Conservation (phyloP, 2,113 vertebrate species). For the Mus spicilegus region DNA sequence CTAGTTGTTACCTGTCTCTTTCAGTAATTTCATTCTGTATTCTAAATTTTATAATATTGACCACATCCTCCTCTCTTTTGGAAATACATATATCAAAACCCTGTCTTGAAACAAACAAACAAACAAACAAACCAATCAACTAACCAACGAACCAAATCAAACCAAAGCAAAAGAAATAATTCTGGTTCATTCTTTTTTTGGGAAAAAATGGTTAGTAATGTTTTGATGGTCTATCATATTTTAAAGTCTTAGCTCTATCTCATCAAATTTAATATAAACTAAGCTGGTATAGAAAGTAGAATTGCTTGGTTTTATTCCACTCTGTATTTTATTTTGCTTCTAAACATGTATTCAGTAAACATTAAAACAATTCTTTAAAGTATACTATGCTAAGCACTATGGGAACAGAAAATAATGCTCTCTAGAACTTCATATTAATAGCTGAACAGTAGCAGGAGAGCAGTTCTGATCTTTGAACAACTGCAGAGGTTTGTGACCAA, state of each 20-base stretch:
- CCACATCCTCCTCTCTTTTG: background rate
- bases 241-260: background rate
- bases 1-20: background rate
- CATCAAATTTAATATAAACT: background rate
- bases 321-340: background rate
- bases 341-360: background rate
- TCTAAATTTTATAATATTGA: conserved; percentile 11
- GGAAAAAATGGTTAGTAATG: background rate
- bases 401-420: background rate
- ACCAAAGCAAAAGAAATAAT: background rate
- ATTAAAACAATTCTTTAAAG: conserved; percentile 9
- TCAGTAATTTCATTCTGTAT: background rate
- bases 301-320: background rate
- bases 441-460: background rate
- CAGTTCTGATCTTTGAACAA: background rate
- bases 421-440: background rate
- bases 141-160: background rate
- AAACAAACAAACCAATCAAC: background rate
- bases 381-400: background rate
- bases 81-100: background rate
- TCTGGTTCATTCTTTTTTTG: background rate
- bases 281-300: background rate
- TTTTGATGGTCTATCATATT: background rate
- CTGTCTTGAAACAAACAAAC: background rate
- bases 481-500: background rate